Conservation (phyloP, 2,797 vertebrate genomes). For the Channallabes apus region DNA sequence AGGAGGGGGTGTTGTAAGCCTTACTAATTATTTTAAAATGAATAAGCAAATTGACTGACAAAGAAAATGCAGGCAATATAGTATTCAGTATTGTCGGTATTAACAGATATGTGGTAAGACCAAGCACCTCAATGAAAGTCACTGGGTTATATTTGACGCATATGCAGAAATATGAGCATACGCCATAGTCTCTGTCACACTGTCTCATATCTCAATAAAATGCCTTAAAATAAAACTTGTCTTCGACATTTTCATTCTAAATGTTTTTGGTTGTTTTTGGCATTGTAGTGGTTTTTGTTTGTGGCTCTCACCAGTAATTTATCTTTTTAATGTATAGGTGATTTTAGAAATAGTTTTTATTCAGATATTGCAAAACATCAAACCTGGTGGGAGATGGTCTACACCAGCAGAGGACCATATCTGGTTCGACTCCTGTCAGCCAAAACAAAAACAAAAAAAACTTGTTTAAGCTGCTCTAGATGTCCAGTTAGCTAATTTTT, state of each 20-base stretch:
- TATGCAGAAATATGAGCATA: conserved; percentile 5
- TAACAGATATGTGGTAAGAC: conserved; percentile 19
- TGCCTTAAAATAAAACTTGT: conserved; percentile 33
- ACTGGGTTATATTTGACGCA: conserved; percentile 38
- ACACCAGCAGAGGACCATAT: no score
- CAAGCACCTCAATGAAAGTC: conserved; percentile 34
- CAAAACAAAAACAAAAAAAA: no score
- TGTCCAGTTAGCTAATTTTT: no score
- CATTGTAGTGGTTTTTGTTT: background rate
- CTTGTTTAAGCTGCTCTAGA: no score
- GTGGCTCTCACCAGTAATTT: background rate
- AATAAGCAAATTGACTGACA: conserved; percentile 35
- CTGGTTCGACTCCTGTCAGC: no score
- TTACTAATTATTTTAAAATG: conserved; percentile 17
- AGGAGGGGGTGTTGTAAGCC: background rate
- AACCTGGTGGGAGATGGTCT: no score
- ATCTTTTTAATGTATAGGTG: no score
- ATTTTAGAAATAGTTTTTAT: no score
- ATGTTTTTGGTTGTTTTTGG: background rate
- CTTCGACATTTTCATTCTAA: conserved; percentile 36
- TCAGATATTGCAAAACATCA: no score
- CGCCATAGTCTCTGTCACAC: conserved; percentile 21
- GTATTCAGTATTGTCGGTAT: conserved; percentile 19
- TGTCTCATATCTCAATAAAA: conserved; percentile 32
- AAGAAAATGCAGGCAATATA: conserved; percentile 28